Conservation (phyloP, 2,113 vertebrate genomes). For the Chamaetylas fuelleborni region DNA sequence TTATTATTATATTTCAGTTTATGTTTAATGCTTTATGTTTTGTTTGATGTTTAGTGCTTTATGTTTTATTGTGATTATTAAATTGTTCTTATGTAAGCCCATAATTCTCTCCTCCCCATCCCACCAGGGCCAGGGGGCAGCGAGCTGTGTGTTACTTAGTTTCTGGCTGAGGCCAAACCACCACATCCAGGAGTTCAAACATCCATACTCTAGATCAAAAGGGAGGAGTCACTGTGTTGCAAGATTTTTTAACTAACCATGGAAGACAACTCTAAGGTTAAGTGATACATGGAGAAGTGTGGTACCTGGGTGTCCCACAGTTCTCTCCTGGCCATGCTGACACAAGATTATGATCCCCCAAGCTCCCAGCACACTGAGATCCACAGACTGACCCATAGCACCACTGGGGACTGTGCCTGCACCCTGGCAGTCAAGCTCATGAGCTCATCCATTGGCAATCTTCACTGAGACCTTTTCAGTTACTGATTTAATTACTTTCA, state of each 20-base stretch:
- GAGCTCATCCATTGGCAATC: background rate
- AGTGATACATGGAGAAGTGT: background rate
- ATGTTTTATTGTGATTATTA: background rate
- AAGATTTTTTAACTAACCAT: background rate
- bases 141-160: background rate
- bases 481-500: background rate
- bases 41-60: background rate
- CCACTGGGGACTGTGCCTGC: background rate
- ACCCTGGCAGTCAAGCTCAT: background rate
- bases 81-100: background rate
- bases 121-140: rapidly evolving
- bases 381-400: background rate
- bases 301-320: too few species aligned
- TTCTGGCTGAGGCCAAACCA: background rate
- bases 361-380: background rate
- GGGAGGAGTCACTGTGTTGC: background rate
- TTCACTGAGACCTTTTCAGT: background rate
- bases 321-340: background rate
- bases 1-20: background rate
- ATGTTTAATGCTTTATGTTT: background rate
- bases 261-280: background rate
- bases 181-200: rapidly evolving
- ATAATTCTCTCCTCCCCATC: background rate
- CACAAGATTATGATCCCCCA: background rate
- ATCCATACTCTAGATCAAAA: background rate